Percentiles rank a stretch among this genome's conserved stretches.
These are phyloP conservation scores for Auanema sp. DNA, from an alignment of 2,888 invertebrate species.

Conservation along the genomic window DNA sequence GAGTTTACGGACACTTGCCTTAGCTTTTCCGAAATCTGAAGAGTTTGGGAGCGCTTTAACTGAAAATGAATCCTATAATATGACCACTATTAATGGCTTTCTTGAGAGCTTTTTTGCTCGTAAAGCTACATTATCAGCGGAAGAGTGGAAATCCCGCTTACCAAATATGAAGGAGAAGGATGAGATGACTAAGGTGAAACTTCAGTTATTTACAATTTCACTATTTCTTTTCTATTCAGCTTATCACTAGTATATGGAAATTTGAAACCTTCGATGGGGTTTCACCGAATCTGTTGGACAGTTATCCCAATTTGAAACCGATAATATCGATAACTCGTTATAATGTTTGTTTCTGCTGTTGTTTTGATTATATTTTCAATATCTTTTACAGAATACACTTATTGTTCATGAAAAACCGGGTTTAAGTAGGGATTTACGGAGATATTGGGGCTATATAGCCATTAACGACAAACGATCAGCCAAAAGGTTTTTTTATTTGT, in stretches of 20 bases:
- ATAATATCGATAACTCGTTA: constrained; percentile 4
- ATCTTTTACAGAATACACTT: constrained; percentile 4
- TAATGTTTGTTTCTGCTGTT: not conserved
- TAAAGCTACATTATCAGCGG: constrained; percentile 1
- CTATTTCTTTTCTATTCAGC: no score
- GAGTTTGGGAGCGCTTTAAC: no score
- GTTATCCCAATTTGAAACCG: constrained; percentile 3
- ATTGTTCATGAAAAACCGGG: constrained; percentile 10
- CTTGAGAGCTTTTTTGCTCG: constrained; percentile 2
- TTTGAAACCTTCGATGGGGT: no score
- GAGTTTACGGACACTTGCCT: no score
- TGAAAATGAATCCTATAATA: no score
- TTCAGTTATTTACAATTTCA: no score
- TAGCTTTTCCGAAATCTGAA: no score
- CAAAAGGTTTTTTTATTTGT: no score
- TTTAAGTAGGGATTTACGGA: no score
- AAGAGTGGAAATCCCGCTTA: constrained; percentile 9
- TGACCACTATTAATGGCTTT: no score
- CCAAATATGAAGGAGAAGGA: constrained; percentile 8
- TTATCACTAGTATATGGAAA: no score
- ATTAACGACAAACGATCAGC: not conserved
- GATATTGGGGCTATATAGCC: constrained; percentile 6
- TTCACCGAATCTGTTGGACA: not conserved
- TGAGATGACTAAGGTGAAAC: constrained; percentile 8
- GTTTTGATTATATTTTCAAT: no score